Percentiles rank a stretch among this genome's conserved stretches.
These are phyloP conservation scores for Chrosomus eos DNA, from an alignment of 2,797 vertebrate genomes.

Conservation along the genomic window DNA sequence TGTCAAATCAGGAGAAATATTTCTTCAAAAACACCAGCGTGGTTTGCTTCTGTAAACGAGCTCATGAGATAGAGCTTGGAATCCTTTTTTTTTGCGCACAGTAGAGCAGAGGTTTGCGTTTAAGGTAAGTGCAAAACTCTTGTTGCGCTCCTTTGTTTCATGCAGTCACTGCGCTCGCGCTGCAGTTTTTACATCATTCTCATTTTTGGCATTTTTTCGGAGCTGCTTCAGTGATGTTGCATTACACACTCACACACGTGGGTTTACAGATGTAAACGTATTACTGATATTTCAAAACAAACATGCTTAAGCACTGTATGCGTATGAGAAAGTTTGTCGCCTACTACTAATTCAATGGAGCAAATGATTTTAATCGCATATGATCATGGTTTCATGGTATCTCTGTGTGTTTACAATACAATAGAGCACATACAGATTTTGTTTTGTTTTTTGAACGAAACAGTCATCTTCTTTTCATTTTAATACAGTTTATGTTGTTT, in stretches of 20 bases:
- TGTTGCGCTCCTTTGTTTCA: slow-evolving; percentile 75
- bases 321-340: not conserved
- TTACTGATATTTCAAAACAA: not conserved
- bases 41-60: slow-evolving; percentile 41
- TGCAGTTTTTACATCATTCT: slow-evolving; percentile 81
- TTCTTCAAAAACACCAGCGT: slow-evolving; percentile 56
- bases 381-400: not conserved
- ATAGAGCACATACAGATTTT: no score
- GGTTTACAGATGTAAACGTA: slow-evolving; percentile 17
- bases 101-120: slow-evolving; percentile 60
- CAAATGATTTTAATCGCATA: not conserved
- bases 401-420: not conserved
- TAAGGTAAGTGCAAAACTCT: slow-evolving; percentile 72
- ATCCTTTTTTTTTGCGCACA: slow-evolving; percentile 22
- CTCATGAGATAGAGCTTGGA: slow-evolving; percentile 38
- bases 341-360: not conserved
- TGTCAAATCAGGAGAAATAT: slow-evolving; percentile 70
- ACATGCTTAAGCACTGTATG: not conserved
- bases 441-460: not conserved
- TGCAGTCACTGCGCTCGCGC: slow-evolving; percentile 66
- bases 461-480: not conserved
- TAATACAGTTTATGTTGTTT: not conserved
- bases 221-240: slow-evolving; percentile 47
- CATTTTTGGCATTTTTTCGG: slow-evolving; percentile 78
- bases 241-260: slow-evolving; percentile 23